Percentiles rank a stretch among this genome's conserved stretches.
These are phyloP conservation scores for Haplochromis burtoni DNA, from an alignment of 2,113 vertebrate genomes.

Conservation along the genomic window DNA sequence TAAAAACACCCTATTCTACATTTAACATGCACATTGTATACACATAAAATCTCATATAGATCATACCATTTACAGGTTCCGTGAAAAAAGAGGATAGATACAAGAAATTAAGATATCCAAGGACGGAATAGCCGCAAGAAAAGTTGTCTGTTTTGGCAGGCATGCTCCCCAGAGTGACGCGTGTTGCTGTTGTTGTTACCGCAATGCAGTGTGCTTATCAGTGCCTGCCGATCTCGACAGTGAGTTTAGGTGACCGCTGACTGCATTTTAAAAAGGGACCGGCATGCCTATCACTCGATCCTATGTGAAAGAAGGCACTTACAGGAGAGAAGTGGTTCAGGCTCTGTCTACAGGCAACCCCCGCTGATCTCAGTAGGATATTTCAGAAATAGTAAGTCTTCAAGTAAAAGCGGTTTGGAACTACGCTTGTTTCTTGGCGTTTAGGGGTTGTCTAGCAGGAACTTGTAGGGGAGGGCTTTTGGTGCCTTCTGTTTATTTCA, in stretches of 20 bases:
- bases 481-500: constrained; percentile 44
- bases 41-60: constrained; percentile 62
- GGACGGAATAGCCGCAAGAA: constrained; percentile 8
- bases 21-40: constrained; percentile 66
- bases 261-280: constrained; percentile 42
- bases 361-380: not conserved
- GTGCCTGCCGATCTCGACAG: not conserved
- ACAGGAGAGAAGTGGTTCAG: constrained; percentile 54
- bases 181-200: not conserved
- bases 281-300: constrained; percentile 48
- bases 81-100: constrained; percentile 56
- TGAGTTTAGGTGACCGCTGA: constrained; percentile 4
- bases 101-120: constrained; percentile 45
- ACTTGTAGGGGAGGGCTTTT: not conserved
- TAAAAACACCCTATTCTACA: constrained; percentile 66
- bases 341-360: constrained; percentile 21
- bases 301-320: constrained; percentile 68
- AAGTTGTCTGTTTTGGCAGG: constrained; percentile 34
- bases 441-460: not conserved
- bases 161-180: constrained; percentile 35
- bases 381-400: not conserved
- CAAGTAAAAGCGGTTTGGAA: constrained; percentile 34
- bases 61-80: constrained; percentile 58
- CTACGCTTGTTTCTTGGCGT: constrained; percentile 10
- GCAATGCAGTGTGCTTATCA: constrained; percentile 50